Percentiles rank a stretch among this genome's conserved stretches.
Evolutionary conservation across 2,113 vertebrate species (phyloP).

Genomic region (Amblyopsis rosae): DNA sequence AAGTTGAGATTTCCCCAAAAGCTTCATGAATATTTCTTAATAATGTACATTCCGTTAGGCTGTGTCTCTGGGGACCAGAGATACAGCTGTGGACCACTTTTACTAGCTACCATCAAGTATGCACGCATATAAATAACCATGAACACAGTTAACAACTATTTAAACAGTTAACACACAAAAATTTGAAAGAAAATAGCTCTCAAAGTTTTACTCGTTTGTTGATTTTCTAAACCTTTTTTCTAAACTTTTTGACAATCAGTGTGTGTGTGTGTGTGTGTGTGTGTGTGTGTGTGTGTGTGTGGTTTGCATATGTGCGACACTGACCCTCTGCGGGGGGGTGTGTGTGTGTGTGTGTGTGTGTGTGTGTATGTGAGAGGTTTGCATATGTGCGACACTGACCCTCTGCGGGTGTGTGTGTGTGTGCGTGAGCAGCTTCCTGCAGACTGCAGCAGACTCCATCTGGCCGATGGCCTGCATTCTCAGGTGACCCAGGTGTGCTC

Average conservation of each 20-base stretch:
- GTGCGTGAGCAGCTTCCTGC: constrained; percentile 86
- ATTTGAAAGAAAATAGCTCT: neutral
- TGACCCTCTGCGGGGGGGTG: neutral
- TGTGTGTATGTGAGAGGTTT: constrained; percentile 22
- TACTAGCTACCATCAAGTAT: no score
- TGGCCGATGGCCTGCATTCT: constrained; percentile 97
- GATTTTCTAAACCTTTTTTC: neutral
- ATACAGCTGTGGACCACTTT: neutral
- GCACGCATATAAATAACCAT: no score
- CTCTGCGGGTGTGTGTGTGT: constrained; percentile 38
- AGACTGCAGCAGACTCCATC: constrained; percentile 98
- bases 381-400: neutral
- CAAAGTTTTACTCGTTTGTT: no score
- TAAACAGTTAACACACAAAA: neutral
- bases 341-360: neutral
- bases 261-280: constrained; percentile 32
- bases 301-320: constrained; percentile 15
- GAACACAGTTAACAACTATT: neutral
- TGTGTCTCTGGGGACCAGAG: neutral
- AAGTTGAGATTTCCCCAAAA: constrained; percentile 16
- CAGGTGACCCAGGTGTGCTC: constrained; percentile 98
- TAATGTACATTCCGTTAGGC: constrained; percentile 12
- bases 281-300: constrained; percentile 13
- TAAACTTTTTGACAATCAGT: constrained; percentile 15
- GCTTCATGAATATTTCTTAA: constrained; percentile 27